Percentiles rank a stretch among this genome's conserved stretches.
These are phyloP conservation scores for Andrena praecox DNA, from an alignment of 2,888 invertebrate genomes.

Conservation along the genomic window DNA sequence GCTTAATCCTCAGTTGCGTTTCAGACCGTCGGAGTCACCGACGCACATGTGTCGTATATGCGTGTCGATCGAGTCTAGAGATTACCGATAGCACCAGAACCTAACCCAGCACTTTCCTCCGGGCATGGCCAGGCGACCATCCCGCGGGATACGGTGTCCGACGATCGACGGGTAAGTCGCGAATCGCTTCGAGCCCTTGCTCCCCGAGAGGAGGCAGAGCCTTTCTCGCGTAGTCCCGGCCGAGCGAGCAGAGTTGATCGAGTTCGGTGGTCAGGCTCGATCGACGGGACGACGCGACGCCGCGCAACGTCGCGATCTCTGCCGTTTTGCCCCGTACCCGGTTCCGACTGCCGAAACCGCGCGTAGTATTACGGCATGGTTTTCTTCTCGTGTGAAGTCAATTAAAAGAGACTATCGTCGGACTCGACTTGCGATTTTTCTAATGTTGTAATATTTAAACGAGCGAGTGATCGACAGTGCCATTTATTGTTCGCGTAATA, in stretches of 20 bases:
- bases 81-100: conserved; percentile 4
- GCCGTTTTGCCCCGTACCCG: conserved; percentile 64
- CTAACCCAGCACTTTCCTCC: no score
- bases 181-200: neutral
- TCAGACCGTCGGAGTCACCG: conserved; percentile 18
- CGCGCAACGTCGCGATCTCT: conserved; percentile 73
- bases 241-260: conserved; percentile 6
- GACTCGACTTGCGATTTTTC: conserved; percentile 73
- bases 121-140: no score
- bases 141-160: neutral
- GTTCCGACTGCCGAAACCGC: conserved; percentile 22
- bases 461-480: conserved; percentile 74
- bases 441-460: conserved; percentile 74
- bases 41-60: neutral
- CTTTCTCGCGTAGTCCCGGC: neutral
- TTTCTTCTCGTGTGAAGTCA: conserved; percentile 72
- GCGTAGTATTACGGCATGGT: conserved; percentile 69
- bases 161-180: neutral
- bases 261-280: conserved; percentile 28
- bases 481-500: conserved; percentile 73
- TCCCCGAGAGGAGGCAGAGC: no score
- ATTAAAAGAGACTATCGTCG: conserved; percentile 75
- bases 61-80: conserved; percentile 48
- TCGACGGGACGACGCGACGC: conserved; percentile 29
- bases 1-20: conserved; percentile 24